Base-by-base conservation (phyloP, 2,888 invertebrate genomes). In the Aphidius colemani region DNA sequence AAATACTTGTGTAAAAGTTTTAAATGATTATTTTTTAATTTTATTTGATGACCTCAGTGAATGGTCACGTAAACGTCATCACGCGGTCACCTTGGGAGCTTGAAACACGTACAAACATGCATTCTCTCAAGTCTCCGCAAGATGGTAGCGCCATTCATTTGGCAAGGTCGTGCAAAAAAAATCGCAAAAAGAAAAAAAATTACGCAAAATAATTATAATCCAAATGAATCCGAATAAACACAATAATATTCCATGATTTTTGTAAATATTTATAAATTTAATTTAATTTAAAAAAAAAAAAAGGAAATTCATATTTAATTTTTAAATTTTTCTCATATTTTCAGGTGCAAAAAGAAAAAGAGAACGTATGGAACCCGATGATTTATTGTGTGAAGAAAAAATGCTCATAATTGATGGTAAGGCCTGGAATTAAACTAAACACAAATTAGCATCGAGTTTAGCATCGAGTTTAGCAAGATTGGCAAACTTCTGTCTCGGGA, bases 361-460 rank as follows among this genome's bases (percentile, higher is more conserved):
- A 67, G 81, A 82, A 66, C 79, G 82, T 43, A 71, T 75, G 41
- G 81, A 82, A 18, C 74, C 76, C 60, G 82, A 82, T 74, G 81
- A 82, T 71, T 74, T 82, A 66, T 80, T 82, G 65, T 82, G 82
- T 67, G 81, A 82, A 67, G 82, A 82, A 65, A 82, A 82, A 70
- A 80, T 82, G 81, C 78, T 82, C 61, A 80, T 82, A 68, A 82
- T 82, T 68, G 82, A 82, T 51, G 82, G 82, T 82, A 69, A 77
- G 78, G 76, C 8, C n/a, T n/a, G n/a, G n/a, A n/a, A n/a, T n/a
- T n/a, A n/a, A n/a, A n/a, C n/a, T n/a, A n/a, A n/a, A n/a, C n/a
- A n/a, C n/a, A n/a, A n/a, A n/a, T n/a, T n/a, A n/a, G n/a, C n/a
- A n/a, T n/a, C n/a, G n/a, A n/a, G n/a, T n/a, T n/a, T n/a, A n/a